Conservation (phyloP, 2,797 vertebrate genomes). For the Muscicapa striata region DNA sequence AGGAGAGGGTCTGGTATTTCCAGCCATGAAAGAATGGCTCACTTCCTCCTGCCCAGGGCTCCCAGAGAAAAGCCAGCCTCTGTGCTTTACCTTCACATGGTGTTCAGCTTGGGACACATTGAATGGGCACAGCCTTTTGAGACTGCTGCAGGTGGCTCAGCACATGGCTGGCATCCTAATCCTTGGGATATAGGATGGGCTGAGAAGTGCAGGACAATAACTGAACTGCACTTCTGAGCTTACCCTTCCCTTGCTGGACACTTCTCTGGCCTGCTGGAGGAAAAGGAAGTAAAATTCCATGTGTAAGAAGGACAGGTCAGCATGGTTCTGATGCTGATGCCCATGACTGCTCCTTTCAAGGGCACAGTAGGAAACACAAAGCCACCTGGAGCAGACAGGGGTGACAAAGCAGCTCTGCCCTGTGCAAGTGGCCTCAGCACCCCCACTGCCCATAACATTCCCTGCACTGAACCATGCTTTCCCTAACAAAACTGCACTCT, state of each 20-base stretch:
- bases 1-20: not conserved
- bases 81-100: rapidly evolving
- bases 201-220: not conserved
- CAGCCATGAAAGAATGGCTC: rapidly evolving
- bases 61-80: not conserved
- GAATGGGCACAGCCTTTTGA: not conserved
- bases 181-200: not conserved
- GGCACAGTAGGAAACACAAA: not conserved
- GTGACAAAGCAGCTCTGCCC: not conserved
- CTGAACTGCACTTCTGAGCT: not conserved
- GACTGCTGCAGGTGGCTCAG: not conserved
- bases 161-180: not conserved
- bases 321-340: not conserved
- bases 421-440: not conserved
- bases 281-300: not conserved
- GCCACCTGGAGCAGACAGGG: not conserved
- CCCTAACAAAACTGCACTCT: not conserved
- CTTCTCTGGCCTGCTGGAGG: not conserved
- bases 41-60: not conserved
- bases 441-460: not conserved
- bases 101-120: not conserved
- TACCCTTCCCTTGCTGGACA: not conserved
- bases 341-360: not conserved
- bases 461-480: not conserved
- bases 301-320: not conserved